Evolutionary conservation across 2,888 invertebrate genomes (phyloP), one percentile per base, ranked within the genome.

Genomic region (Melanargia galathea): DNA sequence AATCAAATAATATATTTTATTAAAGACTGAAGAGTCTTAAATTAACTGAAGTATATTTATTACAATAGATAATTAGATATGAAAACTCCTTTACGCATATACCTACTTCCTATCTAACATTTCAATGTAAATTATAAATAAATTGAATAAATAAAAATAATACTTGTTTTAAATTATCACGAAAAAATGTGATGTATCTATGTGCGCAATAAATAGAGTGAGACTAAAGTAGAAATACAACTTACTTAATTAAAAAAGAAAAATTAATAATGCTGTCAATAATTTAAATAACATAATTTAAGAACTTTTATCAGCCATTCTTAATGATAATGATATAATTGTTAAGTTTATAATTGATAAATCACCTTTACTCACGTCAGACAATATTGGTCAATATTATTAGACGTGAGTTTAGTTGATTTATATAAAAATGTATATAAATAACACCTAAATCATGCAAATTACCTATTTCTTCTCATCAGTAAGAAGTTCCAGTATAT

Each of bases 401-500:
- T 20, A 16, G 13, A 3, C 35, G 35, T 43, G 40, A 18, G 40
- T 16, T 18, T 18, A 18, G 40, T 6, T 4, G 22, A 13, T 22
- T 22, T 18, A 1, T 2, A 4, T 45, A 10, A 1, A 16, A 10
- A 10, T 3, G 7, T 5, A 13, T 43, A 18, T 20, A 18, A 22
- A 11, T 46, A 11, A 11, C 20, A 56, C 11, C 45, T 11, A 48
- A 10, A 48, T 35, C 18, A 35, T 35, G 20, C 59, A 58, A 55
- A 45, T 63, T 61, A 63, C 56, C 77, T 65, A 65, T 46, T 83
- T 86, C 70, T 83, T 86, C 60, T 87, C 89, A 63, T 81, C 83
- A 10, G 96, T 95, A 64, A 96, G 86, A 67, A 95, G 93, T 80
- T 96, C 96, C 65, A 97, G 86, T 65, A 97, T 92, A 75, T 96